Percentiles rank a stretch among this genome's conserved stretches.
Conservation (phyloP, 2,113 vertebrate genomes). For the Pseudopipra pipra region DNA sequence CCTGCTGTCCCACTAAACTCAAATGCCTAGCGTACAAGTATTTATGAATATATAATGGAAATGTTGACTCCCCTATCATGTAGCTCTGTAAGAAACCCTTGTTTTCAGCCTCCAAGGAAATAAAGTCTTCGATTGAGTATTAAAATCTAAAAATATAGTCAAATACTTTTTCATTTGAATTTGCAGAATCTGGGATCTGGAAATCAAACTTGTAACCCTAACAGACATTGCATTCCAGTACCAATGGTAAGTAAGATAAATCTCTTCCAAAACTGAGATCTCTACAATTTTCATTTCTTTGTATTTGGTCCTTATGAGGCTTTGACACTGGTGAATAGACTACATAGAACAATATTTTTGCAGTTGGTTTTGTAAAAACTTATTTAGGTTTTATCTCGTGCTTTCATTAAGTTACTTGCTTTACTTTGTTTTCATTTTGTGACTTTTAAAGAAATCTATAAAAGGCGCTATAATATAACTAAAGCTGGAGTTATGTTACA, state of each 20-base stretch:
- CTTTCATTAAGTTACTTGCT: neutral
- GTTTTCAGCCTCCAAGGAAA: neutral
- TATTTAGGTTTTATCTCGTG: neutral
- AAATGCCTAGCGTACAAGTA: neutral
- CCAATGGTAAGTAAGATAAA: slow-evolving; percentile 40
- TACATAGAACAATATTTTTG: neutral
- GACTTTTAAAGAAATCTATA: neutral
- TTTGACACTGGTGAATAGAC: neutral
- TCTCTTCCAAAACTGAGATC: neutral
- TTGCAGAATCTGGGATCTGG: neutral
- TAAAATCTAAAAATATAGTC: neutral
- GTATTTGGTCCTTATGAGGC: neutral
- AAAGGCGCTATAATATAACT: neutral
- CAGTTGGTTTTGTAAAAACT: neutral
- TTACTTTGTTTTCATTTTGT: neutral
- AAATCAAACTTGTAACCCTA: neutral
- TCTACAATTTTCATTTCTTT: neutral
- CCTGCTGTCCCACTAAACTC: neutral
- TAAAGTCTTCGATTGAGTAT: neutral
- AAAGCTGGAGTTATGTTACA: neutral
- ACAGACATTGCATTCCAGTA: neutral
- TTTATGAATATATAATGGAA: neutral
- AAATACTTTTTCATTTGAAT: slow-evolving; percentile 3
- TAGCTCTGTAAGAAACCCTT: neutral
- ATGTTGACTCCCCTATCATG: neutral